phyloP scores from a whole-genome alignment of 2,888 invertebrate species.

The Drosophila leonis region DNA sequence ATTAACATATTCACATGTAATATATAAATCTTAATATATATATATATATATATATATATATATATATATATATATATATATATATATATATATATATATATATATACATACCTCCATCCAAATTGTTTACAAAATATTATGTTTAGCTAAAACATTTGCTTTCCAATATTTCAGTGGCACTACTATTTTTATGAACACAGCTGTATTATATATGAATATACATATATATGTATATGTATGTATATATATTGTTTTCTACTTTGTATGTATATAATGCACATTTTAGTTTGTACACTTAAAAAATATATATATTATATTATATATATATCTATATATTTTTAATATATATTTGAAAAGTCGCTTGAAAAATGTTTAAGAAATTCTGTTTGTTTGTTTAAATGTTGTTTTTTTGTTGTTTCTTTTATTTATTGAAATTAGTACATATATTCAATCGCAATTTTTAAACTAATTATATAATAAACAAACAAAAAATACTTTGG shows the following conservation, averaged over 20 bases:
- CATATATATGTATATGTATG: neutral
- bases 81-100: no score
- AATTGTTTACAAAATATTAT: no score
- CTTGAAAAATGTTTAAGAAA: constrained; percentile 39
- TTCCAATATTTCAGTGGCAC: no score
- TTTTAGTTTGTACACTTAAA: constrained; percentile 46
- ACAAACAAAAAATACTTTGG: neutral
- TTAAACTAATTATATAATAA: constrained; percentile 14
- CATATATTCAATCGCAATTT: constrained; percentile 9
- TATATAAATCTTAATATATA: no score
- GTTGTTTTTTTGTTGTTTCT: constrained; percentile 7
- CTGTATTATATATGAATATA: neutral
- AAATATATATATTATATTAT: constrained; percentile 37
- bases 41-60: no score
- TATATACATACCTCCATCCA: no score
- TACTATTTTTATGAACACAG: no score
- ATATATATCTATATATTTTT: constrained; percentile 7
- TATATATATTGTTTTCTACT: neutral
- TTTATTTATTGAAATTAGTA: constrained; percentile 24
- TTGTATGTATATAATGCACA: constrained; percentile 44
- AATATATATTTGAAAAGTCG: constrained; percentile 10
- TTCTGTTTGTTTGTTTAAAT: constrained; percentile 3
- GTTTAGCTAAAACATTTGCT: no score
- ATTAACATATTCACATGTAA: no score
- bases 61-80: no score